Evolutionary conservation across 2,888 invertebrate species (phyloP).

Genomic region (Falcaria lacertinaria): DNA sequence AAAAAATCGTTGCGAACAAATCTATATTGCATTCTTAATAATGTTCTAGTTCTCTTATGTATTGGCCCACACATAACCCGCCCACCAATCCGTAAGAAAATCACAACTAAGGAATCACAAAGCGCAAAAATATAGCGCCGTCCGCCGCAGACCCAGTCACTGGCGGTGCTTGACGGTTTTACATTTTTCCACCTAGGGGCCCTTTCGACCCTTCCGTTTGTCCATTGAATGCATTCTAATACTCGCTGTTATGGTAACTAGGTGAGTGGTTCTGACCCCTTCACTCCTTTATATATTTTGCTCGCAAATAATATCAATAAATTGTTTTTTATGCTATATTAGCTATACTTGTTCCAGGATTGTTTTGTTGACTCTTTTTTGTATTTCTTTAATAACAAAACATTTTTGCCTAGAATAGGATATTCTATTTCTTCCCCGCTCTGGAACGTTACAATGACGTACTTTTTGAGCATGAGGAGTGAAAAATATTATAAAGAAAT

Average conservation of each 20-base stretch:
- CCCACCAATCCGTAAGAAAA: slow-evolving; percentile 61
- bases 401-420: too few species aligned
- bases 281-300: slow-evolving; percentile 62
- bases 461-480: too few species aligned
- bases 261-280: slow-evolving; percentile 57
- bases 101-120: slow-evolving; percentile 68
- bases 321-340: slow-evolving; percentile 67
- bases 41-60: slow-evolving; percentile 8
- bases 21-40: too few species aligned
- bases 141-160: slow-evolving; percentile 66
- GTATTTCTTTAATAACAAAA: background rate
- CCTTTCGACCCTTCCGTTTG: slow-evolving; percentile 47
- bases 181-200: slow-evolving; percentile 38
- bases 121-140: slow-evolving; percentile 64
- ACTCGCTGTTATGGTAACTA: slow-evolving; percentile 59
- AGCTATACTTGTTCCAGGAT: slow-evolving; percentile 38
- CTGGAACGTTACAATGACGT: too few species aligned
- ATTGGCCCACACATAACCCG: slow-evolving; percentile 30
- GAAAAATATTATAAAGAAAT: too few species aligned
- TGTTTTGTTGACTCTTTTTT: slow-evolving; percentile 5
- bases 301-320: slow-evolving; percentile 59
- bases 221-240: slow-evolving; percentile 50
- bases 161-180: slow-evolving; percentile 61
- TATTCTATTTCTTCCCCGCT: too few species aligned
- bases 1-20: too few species aligned